Conservation (phyloP, 2,888 invertebrate species). For the Dyspetes luteomarginatus region DNA sequence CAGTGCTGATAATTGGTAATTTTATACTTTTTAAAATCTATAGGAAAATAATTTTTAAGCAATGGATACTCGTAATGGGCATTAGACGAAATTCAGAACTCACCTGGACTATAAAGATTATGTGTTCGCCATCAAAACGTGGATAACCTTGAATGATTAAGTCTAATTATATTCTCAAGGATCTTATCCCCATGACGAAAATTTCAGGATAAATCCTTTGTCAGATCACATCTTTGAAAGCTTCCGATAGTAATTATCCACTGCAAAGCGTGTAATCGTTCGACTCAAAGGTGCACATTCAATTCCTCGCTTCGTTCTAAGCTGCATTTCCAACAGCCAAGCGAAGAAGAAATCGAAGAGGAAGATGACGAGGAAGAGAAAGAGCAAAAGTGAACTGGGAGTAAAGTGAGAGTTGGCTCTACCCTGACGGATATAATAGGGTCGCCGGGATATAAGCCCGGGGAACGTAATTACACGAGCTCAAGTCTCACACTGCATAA, state of each 20-base stretch:
- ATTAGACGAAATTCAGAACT: no score
- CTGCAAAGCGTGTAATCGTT: slow-evolving; percentile 27
- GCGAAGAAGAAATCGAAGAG: neutral
- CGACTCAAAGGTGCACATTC: slow-evolving; percentile 34
- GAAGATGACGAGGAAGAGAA: slow-evolving; percentile 17
- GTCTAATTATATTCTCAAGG: neutral
- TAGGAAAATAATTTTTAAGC: no score
- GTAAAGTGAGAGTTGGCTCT: neutral
- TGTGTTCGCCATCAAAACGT: neutral
- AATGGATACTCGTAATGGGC: no score
- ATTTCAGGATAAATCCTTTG: slow-evolving; percentile 6
- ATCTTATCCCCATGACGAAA: slow-evolving; percentile 3
- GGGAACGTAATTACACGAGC: slow-evolving; percentile 65
- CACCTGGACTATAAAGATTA: neutral
- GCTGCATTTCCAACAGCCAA: slow-evolving; percentile 9
- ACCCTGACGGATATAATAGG: slow-evolving; percentile 59
- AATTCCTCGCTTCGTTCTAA: slow-evolving; percentile 16
- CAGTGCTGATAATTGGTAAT: no score
- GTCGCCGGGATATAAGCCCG: slow-evolving; percentile 59
- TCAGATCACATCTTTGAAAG: neutral
- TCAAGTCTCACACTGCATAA: slow-evolving; percentile 46
- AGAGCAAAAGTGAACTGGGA: slow-evolving; percentile 30
- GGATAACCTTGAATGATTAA: neutral
- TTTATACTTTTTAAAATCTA: no score
- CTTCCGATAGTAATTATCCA: slow-evolving; percentile 36